phyloP scores from a whole-genome alignment of 2,888 invertebrate genomes.

The Melanostoma mellinum region DNA sequence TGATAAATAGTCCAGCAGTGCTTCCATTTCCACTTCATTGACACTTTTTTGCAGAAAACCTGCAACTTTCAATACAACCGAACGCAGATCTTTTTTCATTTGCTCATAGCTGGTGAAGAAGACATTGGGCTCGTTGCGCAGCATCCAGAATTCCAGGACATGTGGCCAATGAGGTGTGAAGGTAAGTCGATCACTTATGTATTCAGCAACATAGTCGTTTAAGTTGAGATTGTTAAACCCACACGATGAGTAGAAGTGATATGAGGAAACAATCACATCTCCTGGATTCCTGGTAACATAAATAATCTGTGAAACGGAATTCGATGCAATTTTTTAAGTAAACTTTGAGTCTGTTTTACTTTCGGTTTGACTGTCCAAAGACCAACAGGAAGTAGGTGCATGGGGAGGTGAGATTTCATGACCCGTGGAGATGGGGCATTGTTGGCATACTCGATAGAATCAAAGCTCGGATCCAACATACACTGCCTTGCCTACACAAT shows the following conservation, averaged over 20 bases:
- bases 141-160: conserved; percentile 75
- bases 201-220: conserved; percentile 78
- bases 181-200: conserved; percentile 58
- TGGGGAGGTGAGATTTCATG: conserved; percentile 75
- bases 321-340: not conserved
- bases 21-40: conserved; percentile 28
- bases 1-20: conserved; percentile 60
- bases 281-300: conserved; percentile 93
- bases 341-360: conserved; percentile 62
- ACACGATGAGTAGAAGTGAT: conserved; percentile 84
- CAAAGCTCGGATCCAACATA: too few relatives aligned
- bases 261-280: conserved; percentile 91
- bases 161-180: conserved; percentile 74
- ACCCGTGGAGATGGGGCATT: conserved; percentile 67
- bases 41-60: conserved; percentile 65
- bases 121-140: conserved; percentile 74
- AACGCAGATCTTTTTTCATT: conserved; percentile 74
- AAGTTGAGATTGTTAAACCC: conserved; percentile 84
- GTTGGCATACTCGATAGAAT: conserved; percentile 2
- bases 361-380: conserved; percentile 74
- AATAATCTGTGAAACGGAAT: conserved; percentile 83
- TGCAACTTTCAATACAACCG: conserved; percentile 70
- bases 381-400: conserved; percentile 73
- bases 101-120: conserved; percentile 76
- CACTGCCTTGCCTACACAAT: not conserved